Evolutionary conservation across 2,888 invertebrate species (phyloP), one percentile per base, ranked within the genome.

Genomic region (Ellobium chinense): DNA sequence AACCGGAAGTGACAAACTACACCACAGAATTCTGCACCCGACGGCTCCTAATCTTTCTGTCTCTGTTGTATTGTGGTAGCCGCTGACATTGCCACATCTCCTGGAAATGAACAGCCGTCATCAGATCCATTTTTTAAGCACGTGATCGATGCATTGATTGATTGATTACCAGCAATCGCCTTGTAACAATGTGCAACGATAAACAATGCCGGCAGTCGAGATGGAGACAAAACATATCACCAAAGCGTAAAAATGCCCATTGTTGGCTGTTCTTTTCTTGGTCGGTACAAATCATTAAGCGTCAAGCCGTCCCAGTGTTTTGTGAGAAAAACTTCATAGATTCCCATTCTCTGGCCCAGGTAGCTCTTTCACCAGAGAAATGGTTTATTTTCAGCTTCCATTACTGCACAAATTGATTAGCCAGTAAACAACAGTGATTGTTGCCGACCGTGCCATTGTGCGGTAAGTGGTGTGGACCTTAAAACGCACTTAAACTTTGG

Each of bases 401-500:
- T 46, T 36, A 27, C 27, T 9, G 14, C 68, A 68, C 1, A 14
- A 37, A 68, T 68, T 68, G 68, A 68, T 68, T 68, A 68, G 27
- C 68, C 27, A 18, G 46, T 7, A 46, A 46, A 46, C 46, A 46
- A 46, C 7, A 46, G 46, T 46, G 46, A 46, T 46, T 39, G 34
- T 39, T 68, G 37, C 27, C 24, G 68, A 9, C 14, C 24, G n/a
- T 9, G 27, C 39, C 1, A 68, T 68, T 68, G 68, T 68, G 37
- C n/a, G 21, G 68, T 27, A 9, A 68, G 24, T 39, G 68, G 68
- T 27, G 39, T 21, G 24, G 37, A 68, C 68, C 27, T 14, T 68
- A 31, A 68, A 68, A 68, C 27, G 68, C 68, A 68, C 68, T 68
- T 68, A 68, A 39, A 39, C 21, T 27, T 39, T 37, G 18, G 7